Conservation (phyloP, 2,113 vertebrate genomes). For the Puma concolor region DNA sequence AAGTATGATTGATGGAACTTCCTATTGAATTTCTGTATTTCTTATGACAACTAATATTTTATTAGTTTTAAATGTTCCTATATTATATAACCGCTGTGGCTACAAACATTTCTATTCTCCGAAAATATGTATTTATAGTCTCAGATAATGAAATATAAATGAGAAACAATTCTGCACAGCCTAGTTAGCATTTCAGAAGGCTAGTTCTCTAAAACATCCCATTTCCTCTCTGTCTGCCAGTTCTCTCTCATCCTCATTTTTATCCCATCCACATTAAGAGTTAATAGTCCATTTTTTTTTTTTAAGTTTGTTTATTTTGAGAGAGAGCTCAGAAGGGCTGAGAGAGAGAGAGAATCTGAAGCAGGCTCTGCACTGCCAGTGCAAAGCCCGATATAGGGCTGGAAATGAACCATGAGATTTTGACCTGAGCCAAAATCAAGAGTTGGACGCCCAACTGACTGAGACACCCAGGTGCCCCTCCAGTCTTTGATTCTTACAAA, state of each 20-base stretch:
- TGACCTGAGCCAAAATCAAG: background rate
- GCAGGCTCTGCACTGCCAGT: background rate
- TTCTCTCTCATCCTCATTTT: background rate
- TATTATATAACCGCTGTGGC: background rate
- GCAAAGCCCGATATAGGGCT: background rate
- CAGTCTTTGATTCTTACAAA: background rate
- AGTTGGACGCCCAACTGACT: background rate
- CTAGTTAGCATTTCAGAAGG: background rate
- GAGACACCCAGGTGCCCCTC: background rate
- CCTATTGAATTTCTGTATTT: slow-evolving; percentile 16
- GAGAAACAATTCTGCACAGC: background rate
- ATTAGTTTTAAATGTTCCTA: background rate
- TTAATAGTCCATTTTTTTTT: background rate
- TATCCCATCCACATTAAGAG: background rate
- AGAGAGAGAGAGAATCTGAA: background rate
- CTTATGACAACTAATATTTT: background rate
- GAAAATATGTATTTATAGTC: background rate
- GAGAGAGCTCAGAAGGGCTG: no score
- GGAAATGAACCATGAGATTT: background rate
- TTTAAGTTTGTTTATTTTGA: no score
- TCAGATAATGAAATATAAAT: background rate
- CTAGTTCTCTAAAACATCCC: background rate
- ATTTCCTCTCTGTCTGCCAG: background rate
- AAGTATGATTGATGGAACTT: background rate
- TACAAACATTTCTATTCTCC: background rate